Conservation (phyloP, 2,797 vertebrate genomes). For the Chaetodon trifasciatus region DNA sequence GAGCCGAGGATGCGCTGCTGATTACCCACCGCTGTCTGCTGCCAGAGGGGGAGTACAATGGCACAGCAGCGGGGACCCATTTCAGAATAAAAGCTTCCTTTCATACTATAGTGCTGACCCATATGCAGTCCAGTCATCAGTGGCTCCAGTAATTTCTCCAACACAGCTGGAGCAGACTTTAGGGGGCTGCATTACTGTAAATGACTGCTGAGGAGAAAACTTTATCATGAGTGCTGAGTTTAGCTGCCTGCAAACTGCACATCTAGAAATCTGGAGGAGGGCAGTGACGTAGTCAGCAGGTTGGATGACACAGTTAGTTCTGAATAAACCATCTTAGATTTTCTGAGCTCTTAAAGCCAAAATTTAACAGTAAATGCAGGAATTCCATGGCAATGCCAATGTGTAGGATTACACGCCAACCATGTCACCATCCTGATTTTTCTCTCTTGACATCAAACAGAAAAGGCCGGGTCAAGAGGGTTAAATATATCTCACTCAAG, state of each 20-base stretch:
- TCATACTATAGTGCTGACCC: slow-evolving; percentile 66
- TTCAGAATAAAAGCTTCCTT: slow-evolving; percentile 62
- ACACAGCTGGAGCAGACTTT: slow-evolving; percentile 37
- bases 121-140: slow-evolving; percentile 41
- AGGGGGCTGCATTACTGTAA: slow-evolving; percentile 20
- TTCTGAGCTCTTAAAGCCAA: not conserved
- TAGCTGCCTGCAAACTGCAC: not conserved
- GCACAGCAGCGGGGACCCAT: slow-evolving; percentile 41
- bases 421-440: slow-evolving; percentile 6
- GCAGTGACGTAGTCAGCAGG: not conserved
- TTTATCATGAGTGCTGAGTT: not conserved
- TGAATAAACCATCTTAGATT: not conserved
- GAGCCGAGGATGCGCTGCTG: slow-evolving; percentile 1
- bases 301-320: not conserved
- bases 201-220: not conserved
- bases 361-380: not conserved
- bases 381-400: not conserved
- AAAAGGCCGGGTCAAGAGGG: not conserved
- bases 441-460: not conserved
- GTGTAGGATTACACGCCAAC: not conserved
- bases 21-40: slow-evolving; percentile 30
- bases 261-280: not conserved
- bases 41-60: slow-evolving; percentile 36
- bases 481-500: slow-evolving; percentile 14
- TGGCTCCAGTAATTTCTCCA: slow-evolving; percentile 32